phyloP scores from a whole-genome alignment of 1,140 invertebrate genomes.

The Cydia pomonella region DNA sequence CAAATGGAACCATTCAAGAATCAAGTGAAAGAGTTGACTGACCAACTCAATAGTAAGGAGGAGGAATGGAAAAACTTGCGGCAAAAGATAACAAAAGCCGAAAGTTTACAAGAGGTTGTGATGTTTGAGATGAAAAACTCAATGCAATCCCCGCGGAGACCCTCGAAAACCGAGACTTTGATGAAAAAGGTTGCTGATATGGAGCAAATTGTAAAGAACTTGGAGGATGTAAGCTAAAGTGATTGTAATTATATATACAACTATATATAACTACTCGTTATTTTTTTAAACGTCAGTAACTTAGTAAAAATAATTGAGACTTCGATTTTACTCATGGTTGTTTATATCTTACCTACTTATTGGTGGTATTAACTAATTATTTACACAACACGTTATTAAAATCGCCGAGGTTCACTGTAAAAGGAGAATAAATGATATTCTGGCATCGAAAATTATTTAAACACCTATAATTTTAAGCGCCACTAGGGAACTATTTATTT shows the following conservation, averaged over 20 bases:
- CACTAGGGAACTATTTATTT: no score
- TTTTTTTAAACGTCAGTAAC: no score
- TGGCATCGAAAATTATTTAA: no score
- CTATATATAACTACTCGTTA: no score
- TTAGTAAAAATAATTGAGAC: no score
- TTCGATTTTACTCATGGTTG: no score
- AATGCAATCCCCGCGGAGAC: conserved; percentile 74
- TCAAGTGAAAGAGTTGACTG: conserved; percentile 69
- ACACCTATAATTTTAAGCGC: no score
- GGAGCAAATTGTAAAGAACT: conserved; percentile 68
- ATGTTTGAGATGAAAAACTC: conserved; percentile 78
- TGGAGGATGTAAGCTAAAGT: conserved; percentile 68
- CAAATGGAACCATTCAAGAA: conserved; percentile 78
- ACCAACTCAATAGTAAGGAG: conserved; percentile 74
- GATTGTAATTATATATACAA: background rate
- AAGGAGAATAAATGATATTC: no score
- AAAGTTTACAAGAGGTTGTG: conserved; percentile 77
- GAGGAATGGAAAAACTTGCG: conserved; percentile 79
- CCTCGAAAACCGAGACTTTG: conserved; percentile 75
- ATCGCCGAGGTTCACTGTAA: no score
- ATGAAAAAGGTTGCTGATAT: conserved; percentile 70
- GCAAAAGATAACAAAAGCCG: conserved; percentile 79
- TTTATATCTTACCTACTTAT: no score
- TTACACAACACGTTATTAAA: no score
- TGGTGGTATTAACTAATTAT: no score